Base-by-base conservation (phyloP, 2,888 invertebrate genomes). In the Cordylochernes scorpioides region DNA sequence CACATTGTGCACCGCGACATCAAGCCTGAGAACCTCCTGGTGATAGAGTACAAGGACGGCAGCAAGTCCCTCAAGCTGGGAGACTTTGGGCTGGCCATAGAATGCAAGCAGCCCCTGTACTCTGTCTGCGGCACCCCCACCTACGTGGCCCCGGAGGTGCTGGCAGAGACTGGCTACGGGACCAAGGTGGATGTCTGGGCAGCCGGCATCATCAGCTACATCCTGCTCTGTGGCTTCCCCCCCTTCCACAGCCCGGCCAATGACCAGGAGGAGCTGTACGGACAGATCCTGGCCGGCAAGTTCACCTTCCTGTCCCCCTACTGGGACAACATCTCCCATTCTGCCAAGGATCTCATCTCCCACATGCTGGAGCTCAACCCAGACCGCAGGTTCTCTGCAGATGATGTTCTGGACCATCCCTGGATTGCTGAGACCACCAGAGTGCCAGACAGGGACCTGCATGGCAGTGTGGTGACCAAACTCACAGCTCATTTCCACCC, bases 41-140 rank as follows among this genome's bases (percentile, higher is more conserved):
- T 60, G 15, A 53, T 51, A 35, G 51, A 55, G 34, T 49, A 52
- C 32, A 44, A 45, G 3, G 51, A 55, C 42, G 56, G 55, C 10
- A 47, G 47, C 15, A 54, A 51, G 36, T 50, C 73, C 36, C 60
- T 97, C 36, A 97, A 97, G 60, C 59, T 97, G 42, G 94, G 80
- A 27, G 97, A 97, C 59, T 97, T 97, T 56, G 97, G 97, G 2
- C 62, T 97, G 32, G 94, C 97, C 2, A 82, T 84, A 45, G 71
- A 80, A 49, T 42, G 46, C 15, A 67, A 65, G 40, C 70, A 72
- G 45, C 74, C 77, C 12, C 59, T 91, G 17, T 78, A 68, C 49
- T 80, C 82, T 5, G 86, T 94, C 17, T 97, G 94, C 50, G 94
- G 97, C 14, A 97, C 97, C 2, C 94, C 94, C n/a, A 94, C 94